Evolutionary conservation across 2,797 vertebrate genomes (phyloP).

Genomic region (Enteromius trimaculatus): DNA sequence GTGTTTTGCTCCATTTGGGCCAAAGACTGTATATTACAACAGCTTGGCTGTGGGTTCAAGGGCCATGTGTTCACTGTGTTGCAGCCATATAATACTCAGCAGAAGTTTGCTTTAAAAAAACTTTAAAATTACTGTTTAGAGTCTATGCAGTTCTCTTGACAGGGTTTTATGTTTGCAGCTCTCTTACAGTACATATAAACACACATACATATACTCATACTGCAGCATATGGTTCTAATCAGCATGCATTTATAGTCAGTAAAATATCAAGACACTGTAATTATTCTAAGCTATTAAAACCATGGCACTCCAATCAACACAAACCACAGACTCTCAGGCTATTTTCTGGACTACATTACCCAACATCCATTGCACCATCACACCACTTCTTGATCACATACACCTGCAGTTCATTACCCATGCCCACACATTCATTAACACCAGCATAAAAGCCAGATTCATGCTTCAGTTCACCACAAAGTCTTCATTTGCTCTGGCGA

Average conservation of each 20-base stretch:
- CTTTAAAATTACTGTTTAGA: conserved; percentile 63
- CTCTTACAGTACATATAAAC: conserved; percentile 33
- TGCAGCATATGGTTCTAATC: conserved; percentile 77
- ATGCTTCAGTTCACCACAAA: too few species aligned
- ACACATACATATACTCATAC: conserved; percentile 18
- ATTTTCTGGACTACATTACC: too few species aligned
- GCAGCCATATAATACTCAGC: conserved; percentile 65
- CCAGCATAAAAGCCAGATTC: too few species aligned
- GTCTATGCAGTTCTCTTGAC: conserved; percentile 59
- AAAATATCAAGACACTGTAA: conserved; percentile 66
- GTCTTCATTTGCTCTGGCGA: too few species aligned
- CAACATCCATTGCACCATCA: too few species aligned
- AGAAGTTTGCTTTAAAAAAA: conserved; percentile 61
- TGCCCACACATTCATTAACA: too few species aligned
- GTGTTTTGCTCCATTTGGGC: conserved; percentile 48
- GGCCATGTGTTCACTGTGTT: conserved; percentile 68
- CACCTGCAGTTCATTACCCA: too few species aligned
- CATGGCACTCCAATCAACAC: conserved; percentile 55
- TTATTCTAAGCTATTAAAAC: conserved; percentile 70
- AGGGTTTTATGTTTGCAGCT: conserved; percentile 64
- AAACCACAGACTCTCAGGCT: too few species aligned
- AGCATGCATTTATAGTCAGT: conserved; percentile 70
- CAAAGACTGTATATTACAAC: conserved; percentile 60
- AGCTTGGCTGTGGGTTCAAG: conserved; percentile 70
- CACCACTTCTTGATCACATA: too few species aligned